Evolutionary conservation across 2,113 vertebrate species (phyloP).

Genomic region (Morone saxatilis): DNA sequence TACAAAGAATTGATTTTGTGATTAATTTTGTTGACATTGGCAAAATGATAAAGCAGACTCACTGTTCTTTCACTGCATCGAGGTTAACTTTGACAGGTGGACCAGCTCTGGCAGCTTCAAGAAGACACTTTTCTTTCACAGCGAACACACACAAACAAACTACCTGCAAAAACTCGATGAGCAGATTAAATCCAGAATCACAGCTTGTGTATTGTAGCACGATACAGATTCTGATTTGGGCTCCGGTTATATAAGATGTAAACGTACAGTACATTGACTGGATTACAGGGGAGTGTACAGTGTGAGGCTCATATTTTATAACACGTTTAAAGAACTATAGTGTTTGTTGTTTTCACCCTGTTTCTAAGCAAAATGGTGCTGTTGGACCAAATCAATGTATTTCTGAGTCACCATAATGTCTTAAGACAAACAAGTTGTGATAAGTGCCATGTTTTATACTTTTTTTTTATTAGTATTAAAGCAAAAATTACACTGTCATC

Average conservation of each 20-base stretch:
- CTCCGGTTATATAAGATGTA: not conserved
- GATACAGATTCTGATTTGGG: not conserved
- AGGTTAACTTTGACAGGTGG: slow-evolving; percentile 11
- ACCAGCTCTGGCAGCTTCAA: not conserved
- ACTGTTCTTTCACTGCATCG: not conserved
- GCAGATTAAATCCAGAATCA: not conserved
- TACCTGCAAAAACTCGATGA: not conserved
- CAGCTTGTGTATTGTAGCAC: not conserved
- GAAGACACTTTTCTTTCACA: not conserved
- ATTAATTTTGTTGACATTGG: not conserved
- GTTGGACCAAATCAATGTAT: not conserved
- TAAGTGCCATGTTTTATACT: not conserved
- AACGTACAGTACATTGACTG: not conserved
- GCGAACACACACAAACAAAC: not conserved
- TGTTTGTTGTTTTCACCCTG: not conserved
- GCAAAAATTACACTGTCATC: not conserved
- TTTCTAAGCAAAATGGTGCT: not conserved
- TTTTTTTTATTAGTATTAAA: not conserved
- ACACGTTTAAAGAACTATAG: not conserved
- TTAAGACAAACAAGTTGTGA: not conserved
- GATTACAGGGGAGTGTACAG: not conserved
- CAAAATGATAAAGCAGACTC: not conserved
- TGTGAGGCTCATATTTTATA: not conserved
- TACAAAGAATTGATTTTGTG: not conserved
- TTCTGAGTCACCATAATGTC: not conserved